Evolutionary conservation across 1,140 invertebrate species (phyloP).

Genomic region (Charaxes varanes): DNA sequence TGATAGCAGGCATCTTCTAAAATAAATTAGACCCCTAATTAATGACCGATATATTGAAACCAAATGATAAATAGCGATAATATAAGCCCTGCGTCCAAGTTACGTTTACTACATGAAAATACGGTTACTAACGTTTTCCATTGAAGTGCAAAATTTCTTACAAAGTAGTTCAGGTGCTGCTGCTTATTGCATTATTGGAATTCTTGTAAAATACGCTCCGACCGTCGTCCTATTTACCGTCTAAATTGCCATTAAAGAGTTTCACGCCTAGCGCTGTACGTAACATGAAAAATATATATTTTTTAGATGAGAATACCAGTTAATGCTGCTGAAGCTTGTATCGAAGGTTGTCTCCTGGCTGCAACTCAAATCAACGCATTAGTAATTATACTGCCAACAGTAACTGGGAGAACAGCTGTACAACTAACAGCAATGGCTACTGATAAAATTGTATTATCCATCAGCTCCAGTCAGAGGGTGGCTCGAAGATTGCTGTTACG

Average conservation of each 20-base stretch:
- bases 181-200: conserved; percentile 32
- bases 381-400: conserved; percentile 21
- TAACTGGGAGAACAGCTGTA: conserved; percentile 20
- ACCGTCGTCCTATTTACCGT: conserved; percentile 36
- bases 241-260: conserved; percentile 63
- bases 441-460: conserved; percentile 16
- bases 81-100: too few relatives aligned
- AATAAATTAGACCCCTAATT: too few relatives aligned
- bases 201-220: conserved; percentile 29
- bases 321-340: conserved; percentile 24
- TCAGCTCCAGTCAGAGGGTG: conserved; percentile 14
- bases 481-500: conserved; percentile 22
- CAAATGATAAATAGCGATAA: too few relatives aligned
- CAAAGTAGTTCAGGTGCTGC: conserved; percentile 21
- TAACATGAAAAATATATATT: too few relatives aligned
- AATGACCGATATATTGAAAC: not conserved
- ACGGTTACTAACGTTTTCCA: too few relatives aligned
- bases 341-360: conserved; percentile 18
- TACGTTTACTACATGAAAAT: too few relatives aligned
- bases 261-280: conserved; percentile 47
- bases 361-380: conserved; percentile 13
- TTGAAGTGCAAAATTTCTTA: too few relatives aligned
- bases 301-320: conserved; percentile 27
- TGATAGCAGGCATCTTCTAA: too few relatives aligned
- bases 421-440: conserved; percentile 16